Evolutionary conservation across 2,113 vertebrate species (phyloP).

Genomic region (Myotis lucifugus): DNA sequence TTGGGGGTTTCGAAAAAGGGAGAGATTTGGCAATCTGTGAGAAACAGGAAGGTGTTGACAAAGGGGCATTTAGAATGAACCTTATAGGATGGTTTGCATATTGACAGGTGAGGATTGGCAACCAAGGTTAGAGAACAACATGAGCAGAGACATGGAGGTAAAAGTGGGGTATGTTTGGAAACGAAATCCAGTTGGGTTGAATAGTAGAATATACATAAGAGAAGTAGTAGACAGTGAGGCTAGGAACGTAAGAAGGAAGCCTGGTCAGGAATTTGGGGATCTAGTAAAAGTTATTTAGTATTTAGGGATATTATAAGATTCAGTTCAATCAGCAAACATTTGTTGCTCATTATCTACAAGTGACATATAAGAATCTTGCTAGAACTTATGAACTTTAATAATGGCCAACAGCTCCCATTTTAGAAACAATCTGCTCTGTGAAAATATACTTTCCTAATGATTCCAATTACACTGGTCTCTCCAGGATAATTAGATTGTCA

Average conservation of each 20-base stretch:
- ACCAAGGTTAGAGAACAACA: not conserved
- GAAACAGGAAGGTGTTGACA: not conserved
- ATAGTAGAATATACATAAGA: not conserved
- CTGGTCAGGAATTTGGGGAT: not conserved
- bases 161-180: not conserved
- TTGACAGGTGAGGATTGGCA: not conserved
- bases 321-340: not conserved
- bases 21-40: not conserved
- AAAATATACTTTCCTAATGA: slow-evolving; percentile 37
- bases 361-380: not conserved
- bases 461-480: not conserved
- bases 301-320: not conserved
- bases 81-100: not conserved
- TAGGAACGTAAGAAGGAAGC: not conserved
- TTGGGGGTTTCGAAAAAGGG: not conserved
- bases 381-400: not conserved
- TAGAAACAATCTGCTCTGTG: not conserved
- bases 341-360: not conserved
- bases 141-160: not conserved
- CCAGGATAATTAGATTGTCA: slow-evolving; percentile 3
- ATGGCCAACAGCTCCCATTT: not conserved
- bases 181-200: not conserved
- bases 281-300: not conserved
- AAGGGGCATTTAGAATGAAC: not conserved
- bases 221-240: not conserved